Evolutionary conservation across 1,140 invertebrate genomes (phyloP).

Genomic region (Drosophila fuyamai): DNA sequence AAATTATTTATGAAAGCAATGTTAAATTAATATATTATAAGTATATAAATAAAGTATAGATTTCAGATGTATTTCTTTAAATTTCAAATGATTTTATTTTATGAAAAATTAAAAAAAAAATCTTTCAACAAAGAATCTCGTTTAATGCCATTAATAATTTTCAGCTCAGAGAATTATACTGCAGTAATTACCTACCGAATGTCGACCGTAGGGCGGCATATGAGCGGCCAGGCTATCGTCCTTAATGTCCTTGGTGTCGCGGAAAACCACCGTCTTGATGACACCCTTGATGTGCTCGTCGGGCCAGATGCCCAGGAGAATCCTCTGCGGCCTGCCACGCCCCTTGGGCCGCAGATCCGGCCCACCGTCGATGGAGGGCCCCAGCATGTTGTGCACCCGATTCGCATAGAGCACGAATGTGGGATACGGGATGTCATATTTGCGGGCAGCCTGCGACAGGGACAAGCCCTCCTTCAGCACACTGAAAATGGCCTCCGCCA

Average conservation of each 20-base stretch:
- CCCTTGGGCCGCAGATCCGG: slow-evolving; percentile 96
- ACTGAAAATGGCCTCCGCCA: slow-evolving; percentile 96
- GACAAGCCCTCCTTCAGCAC: slow-evolving; percentile 95
- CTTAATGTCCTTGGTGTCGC: slow-evolving; percentile 91
- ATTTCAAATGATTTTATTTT: not conserved
- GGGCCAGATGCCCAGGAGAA: slow-evolving; percentile 95
- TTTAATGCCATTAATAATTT: not conserved
- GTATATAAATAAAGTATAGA: too few relatives aligned
- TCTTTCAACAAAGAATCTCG: not conserved
- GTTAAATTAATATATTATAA: too few relatives aligned
- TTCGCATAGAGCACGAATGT: slow-evolving; percentile 97
- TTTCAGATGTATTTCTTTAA: not conserved
- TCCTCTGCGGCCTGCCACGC: slow-evolving; percentile 94
- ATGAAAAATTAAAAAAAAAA: not conserved
- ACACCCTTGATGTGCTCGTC: slow-evolving; percentile 96
- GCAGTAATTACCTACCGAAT: slow-evolving; percentile 75
- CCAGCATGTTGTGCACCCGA: slow-evolving; percentile 97
- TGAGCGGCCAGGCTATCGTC: slow-evolving; percentile 86
- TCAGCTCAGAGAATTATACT: not conserved
- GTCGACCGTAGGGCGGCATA: slow-evolving; percentile 78
- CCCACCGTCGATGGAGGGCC: slow-evolving; percentile 94
- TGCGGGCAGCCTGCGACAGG: slow-evolving; percentile 94
- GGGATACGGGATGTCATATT: slow-evolving; percentile 97
- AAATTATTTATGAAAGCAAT: too few relatives aligned
- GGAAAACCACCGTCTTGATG: slow-evolving; percentile 95